A percentile compares a stretch with the other conserved stretches of the same genome.
phyloP scores from a whole-genome alignment of 2,888 invertebrate genomes.

The Ceramica pisi region DNA sequence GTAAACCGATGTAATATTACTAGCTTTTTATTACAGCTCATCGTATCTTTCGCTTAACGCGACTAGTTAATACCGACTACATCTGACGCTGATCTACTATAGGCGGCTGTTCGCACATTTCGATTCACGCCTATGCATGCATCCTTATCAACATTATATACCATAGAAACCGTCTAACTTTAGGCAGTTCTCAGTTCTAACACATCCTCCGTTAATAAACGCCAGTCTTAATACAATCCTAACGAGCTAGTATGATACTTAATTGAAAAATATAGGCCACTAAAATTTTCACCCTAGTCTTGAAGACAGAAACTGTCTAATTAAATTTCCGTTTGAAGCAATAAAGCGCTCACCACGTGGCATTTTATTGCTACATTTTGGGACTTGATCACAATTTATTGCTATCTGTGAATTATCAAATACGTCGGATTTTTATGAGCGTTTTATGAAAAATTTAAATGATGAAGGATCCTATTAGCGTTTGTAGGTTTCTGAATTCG shows the following conservation, averaged over 20 bases:
- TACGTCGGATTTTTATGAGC: constrained; percentile 56
- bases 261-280: constrained; percentile 77
- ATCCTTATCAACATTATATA: not conserved
- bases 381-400: constrained; percentile 80
- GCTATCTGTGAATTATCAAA: constrained; percentile 74
- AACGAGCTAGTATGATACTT: constrained; percentile 58
- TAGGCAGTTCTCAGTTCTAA: not conserved
- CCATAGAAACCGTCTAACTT: not conserved
- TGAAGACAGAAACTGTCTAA: constrained; percentile 75
- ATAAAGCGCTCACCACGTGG: constrained; percentile 81
- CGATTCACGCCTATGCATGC: not conserved
- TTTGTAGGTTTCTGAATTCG: constrained; percentile 20
- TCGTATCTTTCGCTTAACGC: not conserved
- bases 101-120: not conserved
- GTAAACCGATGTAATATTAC: too few relatives aligned
- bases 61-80: not conserved
- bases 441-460: constrained; percentile 58
- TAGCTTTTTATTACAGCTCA: too few relatives aligned
- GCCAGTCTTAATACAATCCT: constrained; percentile 57
- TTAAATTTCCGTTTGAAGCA: constrained; percentile 79
- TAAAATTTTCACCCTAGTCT: constrained; percentile 70
- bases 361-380: constrained; percentile 79
- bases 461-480: constrained; percentile 45
- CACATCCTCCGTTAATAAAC: constrained; percentile 38
- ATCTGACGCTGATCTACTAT: not conserved